Percentiles rank a stretch among this genome's conserved stretches.
Evolutionary conservation across 1,140 invertebrate genomes (phyloP).

Genomic region (Drosophila pseudoananassae): DNA sequence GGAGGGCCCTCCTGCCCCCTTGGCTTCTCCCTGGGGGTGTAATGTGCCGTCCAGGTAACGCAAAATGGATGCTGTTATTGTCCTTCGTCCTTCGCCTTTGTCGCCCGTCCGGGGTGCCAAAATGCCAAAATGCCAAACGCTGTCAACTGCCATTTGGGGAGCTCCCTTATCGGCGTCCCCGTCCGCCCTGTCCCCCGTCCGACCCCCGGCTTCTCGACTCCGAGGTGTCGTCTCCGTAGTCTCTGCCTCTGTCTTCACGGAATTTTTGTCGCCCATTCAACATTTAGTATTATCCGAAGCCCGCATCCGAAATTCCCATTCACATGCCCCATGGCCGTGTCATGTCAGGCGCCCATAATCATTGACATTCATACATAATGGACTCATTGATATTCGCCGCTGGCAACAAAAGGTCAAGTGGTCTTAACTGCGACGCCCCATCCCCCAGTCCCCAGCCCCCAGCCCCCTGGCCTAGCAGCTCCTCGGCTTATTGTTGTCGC

Average conservation of each 20-base stretch:
- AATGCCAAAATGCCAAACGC: constrained; percentile 61
- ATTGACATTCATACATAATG: constrained; percentile 79
- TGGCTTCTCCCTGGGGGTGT: constrained; percentile 9
- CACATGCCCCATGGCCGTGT: constrained; percentile 41
- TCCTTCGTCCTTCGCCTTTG: constrained; percentile 12
- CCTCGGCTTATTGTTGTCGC: constrained; percentile 50
- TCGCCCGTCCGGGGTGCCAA: constrained; percentile 30
- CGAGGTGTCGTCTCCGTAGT: constrained; percentile 9
- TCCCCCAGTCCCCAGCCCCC: not conserved
- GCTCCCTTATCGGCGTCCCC: constrained; percentile 15
- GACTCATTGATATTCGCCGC: constrained; percentile 77
- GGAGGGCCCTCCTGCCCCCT: not conserved
- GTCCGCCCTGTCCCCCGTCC: not conserved
- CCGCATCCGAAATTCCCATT: constrained; percentile 11
- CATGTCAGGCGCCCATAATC: constrained; percentile 75
- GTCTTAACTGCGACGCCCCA: constrained; percentile 21
- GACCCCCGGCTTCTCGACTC: not conserved
- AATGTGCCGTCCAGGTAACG: constrained; percentile 72
- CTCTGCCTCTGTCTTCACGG: constrained; percentile 1
- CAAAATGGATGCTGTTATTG: constrained; percentile 78
- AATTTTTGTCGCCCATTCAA: constrained; percentile 1
- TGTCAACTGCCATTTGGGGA: constrained; percentile 62
- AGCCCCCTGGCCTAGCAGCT: not conserved
- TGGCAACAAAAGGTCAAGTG: constrained; percentile 73
- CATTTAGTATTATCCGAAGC: not conserved